These are phyloP conservation scores for Orthonevra nobilis DNA, from an alignment of 2,888 invertebrate genomes.

Conservation along the genomic window DNA sequence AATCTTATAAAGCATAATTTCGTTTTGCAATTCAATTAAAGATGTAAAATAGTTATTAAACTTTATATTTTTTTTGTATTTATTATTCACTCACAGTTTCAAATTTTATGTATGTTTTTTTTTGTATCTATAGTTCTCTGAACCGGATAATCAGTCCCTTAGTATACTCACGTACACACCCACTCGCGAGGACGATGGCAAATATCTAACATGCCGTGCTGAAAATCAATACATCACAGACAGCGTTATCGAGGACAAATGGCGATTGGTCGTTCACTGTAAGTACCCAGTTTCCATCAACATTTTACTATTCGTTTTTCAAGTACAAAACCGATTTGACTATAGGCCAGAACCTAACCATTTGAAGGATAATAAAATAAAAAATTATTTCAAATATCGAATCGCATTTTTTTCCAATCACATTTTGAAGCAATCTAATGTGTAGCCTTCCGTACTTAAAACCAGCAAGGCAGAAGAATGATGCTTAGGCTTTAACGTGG, in stretches of 20 bases:
- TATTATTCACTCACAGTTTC: no score
- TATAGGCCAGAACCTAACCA: background rate
- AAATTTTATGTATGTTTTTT: constrained; percentile 18
- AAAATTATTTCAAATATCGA: constrained; percentile 33
- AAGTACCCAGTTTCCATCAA: constrained; percentile 81
- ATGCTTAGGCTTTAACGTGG: constrained; percentile 45
- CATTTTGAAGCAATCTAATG: constrained; percentile 25
- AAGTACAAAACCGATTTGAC: constrained; percentile 4
- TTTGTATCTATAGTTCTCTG: constrained; percentile 85
- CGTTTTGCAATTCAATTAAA: no score
- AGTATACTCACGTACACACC: constrained; percentile 92
- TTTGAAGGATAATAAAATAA: background rate
- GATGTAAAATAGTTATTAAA: no score
- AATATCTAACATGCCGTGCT: constrained; percentile 92
- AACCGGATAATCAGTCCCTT: constrained; percentile 90
- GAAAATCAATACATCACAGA: constrained; percentile 92
- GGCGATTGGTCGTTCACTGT: constrained; percentile 93
- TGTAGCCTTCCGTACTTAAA: constrained; percentile 17
- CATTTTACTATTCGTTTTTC: background rate
- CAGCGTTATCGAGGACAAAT: constrained; percentile 92
- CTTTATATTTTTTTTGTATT: no score
- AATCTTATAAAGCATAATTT: no score
- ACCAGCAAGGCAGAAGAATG: constrained; percentile 7
- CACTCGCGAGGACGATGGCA: constrained; percentile 92
- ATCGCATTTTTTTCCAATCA: constrained; percentile 9